Conservation (phyloP, 2,888 invertebrate genomes). For the Arrhopalites spinosus region DNA sequence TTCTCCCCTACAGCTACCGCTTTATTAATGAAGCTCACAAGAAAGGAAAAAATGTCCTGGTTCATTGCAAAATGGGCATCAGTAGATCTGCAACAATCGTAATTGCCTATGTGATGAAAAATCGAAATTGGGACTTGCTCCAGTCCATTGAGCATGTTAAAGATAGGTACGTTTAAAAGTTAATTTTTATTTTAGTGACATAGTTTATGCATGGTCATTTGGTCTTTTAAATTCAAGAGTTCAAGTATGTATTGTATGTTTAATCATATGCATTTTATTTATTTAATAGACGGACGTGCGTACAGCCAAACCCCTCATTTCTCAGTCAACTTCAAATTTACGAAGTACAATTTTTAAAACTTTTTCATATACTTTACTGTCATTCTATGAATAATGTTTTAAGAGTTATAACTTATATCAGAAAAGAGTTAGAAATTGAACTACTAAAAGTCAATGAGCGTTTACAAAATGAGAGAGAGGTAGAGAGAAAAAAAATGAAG, state of each 20-base stretch:
- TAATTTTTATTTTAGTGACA: too few species aligned
- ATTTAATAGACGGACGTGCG: slow-evolving; percentile 89
- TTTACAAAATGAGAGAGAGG: too few species aligned
- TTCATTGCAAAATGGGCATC: slow-evolving; percentile 99
- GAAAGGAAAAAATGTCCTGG: slow-evolving; percentile 90
- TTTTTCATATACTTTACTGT: too few species aligned
- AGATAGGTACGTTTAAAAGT: too few species aligned
- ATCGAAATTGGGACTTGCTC: slow-evolving; percentile 89
- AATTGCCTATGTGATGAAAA: slow-evolving; percentile 98
- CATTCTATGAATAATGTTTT: too few species aligned
- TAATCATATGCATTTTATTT: too few species aligned
- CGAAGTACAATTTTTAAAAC: slow-evolving; percentile 58
- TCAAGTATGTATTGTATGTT: too few species aligned
- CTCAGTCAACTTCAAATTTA: slow-evolving; percentile 92
- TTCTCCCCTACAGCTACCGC: slow-evolving; percentile 66
- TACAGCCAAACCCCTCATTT: slow-evolving; percentile 96
- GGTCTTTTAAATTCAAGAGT: too few species aligned
- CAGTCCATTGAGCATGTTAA: slow-evolving; percentile 89
- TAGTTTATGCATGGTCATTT: too few species aligned
- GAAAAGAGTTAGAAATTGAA: background rate
- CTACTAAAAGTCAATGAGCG: background rate
- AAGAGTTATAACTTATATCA: too few species aligned
- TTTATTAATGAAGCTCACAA: slow-evolving; percentile 90
- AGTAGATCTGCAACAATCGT: slow-evolving; percentile 97
- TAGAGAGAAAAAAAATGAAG: too few species aligned